A percentile compares a stretch with the other conserved stretches of the same genome.
Conservation (phyloP, 2,113 vertebrate genomes). For the Podarcis cretensis region DNA sequence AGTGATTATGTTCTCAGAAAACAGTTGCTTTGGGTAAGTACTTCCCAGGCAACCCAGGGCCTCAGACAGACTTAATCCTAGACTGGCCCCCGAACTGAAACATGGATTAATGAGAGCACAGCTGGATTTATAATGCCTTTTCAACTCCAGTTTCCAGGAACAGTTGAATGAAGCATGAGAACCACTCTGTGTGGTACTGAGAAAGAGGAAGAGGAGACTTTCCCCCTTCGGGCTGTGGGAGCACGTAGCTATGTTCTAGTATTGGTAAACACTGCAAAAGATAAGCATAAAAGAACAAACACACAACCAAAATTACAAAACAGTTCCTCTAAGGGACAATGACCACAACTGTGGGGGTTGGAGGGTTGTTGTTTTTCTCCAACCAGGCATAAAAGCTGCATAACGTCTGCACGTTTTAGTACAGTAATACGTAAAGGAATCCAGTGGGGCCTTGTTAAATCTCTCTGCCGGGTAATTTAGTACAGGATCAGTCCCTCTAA, state of each 20-base stretch:
- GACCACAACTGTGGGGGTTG: neutral
- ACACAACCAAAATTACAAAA: neutral
- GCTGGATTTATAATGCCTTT: neutral
- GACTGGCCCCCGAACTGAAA: neutral
- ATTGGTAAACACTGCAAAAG: conserved; percentile 3
- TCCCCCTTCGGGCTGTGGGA: neutral
- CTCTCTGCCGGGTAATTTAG: neutral
- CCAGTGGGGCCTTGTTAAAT: neutral
- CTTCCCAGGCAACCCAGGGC: neutral
- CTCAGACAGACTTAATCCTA: neutral
- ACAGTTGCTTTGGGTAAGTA: neutral
- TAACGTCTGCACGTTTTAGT: neutral
- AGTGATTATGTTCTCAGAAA: conserved; percentile 13
- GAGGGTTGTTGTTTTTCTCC: neutral
- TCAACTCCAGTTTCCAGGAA: neutral
- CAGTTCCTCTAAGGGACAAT: neutral
- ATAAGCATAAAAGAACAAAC: neutral
- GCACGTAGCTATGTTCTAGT: neutral
- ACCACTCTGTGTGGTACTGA: accelerated
- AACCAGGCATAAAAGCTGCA: neutral
- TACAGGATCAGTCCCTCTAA: neutral
- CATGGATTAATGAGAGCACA: neutral
- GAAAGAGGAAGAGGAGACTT: neutral
- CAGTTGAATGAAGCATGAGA: neutral
- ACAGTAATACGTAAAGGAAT: neutral